These are phyloP conservation scores for Fopius arisanus DNA, from an alignment of 1,140 invertebrate species.

Conservation along the genomic window DNA sequence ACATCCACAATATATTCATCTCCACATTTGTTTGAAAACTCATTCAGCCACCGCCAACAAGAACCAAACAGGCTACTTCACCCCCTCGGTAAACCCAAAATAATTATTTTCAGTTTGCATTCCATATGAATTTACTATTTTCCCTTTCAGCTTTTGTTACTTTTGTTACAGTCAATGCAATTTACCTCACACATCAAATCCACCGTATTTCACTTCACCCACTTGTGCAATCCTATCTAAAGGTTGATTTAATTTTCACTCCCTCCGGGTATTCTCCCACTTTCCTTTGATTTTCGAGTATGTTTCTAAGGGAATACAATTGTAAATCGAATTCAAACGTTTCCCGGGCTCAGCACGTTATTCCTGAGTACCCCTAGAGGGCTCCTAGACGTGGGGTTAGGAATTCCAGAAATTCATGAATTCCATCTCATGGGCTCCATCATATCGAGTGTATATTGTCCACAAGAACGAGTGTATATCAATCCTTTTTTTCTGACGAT, in stretches of 20 bases:
- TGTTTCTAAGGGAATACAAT: not conserved
- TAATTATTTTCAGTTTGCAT: not conserved
- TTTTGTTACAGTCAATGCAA: not conserved
- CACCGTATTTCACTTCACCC: not conserved
- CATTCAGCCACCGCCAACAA: not conserved
- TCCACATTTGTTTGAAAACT: too few relatives aligned
- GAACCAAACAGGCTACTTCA: not conserved
- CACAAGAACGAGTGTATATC: not conserved
- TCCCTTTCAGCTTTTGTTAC: not conserved
- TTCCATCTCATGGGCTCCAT: not conserved
- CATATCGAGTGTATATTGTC: not conserved
- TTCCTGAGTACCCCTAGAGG: not conserved
- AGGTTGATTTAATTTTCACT: not conserved
- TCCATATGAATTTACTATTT: not conserved
- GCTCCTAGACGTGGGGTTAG: not conserved
- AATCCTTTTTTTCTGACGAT: not conserved
- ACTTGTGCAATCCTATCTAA: not conserved
- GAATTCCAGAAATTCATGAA: not conserved
- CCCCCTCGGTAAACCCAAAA: not conserved
- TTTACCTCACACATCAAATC: not conserved
- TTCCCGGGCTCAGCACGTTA: not conserved
- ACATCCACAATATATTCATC: not conserved
- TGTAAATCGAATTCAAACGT: not conserved
- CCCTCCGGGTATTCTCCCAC: not conserved
- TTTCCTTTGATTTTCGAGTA: not conserved